Evolutionary conservation across 1,140 invertebrate species (phyloP).

Genomic region (Drosophila mauritiana): DNA sequence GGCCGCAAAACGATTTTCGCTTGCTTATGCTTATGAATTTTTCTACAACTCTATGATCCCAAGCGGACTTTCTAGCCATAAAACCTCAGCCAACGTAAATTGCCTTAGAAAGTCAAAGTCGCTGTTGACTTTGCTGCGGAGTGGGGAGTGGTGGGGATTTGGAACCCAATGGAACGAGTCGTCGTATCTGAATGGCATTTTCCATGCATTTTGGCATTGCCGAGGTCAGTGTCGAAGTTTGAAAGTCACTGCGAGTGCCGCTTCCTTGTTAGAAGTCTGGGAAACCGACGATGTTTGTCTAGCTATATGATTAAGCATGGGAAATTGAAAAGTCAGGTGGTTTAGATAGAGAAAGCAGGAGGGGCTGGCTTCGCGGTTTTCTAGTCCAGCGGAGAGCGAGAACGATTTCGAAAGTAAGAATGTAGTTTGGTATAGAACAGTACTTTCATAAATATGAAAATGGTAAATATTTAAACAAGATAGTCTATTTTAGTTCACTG

Average conservation of each 20-base stretch:
- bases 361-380: background rate
- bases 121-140: background rate
- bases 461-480: background rate
- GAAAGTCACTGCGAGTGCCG: conserved; percentile 37
- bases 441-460: background rate
- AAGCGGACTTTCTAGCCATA: conserved; percentile 67
- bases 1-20: conserved; percentile 46
- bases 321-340: conserved; percentile 13
- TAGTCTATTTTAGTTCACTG: background rate
- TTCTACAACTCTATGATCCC: conserved; percentile 37
- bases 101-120: conserved; percentile 69
- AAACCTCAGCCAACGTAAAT: conserved; percentile 58
- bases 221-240: conserved; percentile 62
- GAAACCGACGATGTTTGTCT: conserved; percentile 1
- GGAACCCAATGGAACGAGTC: conserved; percentile 32
- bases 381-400: conserved; percentile 10
- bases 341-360: conserved; percentile 23
- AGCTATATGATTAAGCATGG: background rate
- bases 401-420: conserved; percentile 43
- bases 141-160: background rate
- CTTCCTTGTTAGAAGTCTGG: conserved; percentile 46
- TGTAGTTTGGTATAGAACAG: background rate
- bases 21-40: conserved; percentile 64
- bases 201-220: conserved; percentile 44
- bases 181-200: conserved; percentile 35